Evolutionary conservation across 2,888 invertebrate species (phyloP), one percentile per base, ranked within the genome.

Genomic region (Mesorhabditis sp.): DNA sequence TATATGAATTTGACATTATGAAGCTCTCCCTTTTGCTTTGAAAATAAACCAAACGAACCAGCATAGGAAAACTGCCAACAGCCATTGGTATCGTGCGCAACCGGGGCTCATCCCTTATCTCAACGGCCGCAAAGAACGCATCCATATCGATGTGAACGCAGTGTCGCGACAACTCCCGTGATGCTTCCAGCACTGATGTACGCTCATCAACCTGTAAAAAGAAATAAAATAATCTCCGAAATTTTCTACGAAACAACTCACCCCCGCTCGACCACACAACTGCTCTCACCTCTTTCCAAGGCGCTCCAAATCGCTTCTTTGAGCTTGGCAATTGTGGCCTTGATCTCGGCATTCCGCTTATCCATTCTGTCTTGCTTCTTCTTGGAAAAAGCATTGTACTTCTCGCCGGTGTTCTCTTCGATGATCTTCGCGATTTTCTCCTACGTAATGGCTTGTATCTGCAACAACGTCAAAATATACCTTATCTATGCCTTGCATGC

Each of bases 81-180:
- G 90, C 90, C 89, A 90, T 89, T 3, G 90, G 90, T 73, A 88
- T 86, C 67, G 87, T 82, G 70, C 87, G 86, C 4, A 88, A 77
- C 3, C 69, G 66, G 0, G 87, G 87, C 70, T 86, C 76, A 76
- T 88, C 87, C 61, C 87, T 74, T 87, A 89, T 89, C 83, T 90
- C 90, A 3, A 90, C 90, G 43, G 90, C 88, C 42, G 90, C 90
- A 83, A 87, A 90, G 81, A 89, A 90, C 2, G 89, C 89, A 83
- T 90, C 90, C 90, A 90, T 90, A 80, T 90, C 78, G 43, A 77
- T 75, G 70, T 76, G 77, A 10, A 77, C 75, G 72, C 77, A 78
- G 44, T 76, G 67, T 41, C 77, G 66, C n/a, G 80, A 85, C 62
- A 90, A 80, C 79, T 89, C 87, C 69, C 89, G 81, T 5, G 74